These are phyloP conservation scores for Scopus umbretta DNA, from an alignment of 2,113 vertebrate species.

Conservation along the genomic window DNA sequence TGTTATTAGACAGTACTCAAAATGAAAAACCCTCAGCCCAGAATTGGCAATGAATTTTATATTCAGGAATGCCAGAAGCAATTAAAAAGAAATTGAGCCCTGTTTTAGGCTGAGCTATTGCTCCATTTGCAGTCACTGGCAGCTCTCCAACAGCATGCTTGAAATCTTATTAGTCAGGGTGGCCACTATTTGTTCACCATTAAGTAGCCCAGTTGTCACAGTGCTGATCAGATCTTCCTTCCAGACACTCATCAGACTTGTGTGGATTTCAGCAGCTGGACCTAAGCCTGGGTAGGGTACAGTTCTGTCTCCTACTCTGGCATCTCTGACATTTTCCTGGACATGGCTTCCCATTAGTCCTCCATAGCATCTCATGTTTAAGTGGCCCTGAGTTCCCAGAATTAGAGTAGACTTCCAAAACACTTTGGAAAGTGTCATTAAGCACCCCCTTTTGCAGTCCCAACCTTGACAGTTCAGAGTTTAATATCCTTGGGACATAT, in stretches of 20 bases:
- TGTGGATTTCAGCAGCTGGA: not conserved
- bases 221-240: not conserved
- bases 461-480: not conserved
- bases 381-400: not conserved
- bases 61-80: constrained; percentile 40
- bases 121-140: constrained; percentile 20
- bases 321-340: not conserved
- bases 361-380: not conserved
- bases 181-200: not conserved
- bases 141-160: not conserved
- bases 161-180: not conserved
- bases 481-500: not conserved
- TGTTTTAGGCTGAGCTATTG: not conserved
- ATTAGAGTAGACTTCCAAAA: not conserved
- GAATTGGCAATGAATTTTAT: constrained; percentile 27
- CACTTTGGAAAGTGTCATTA: not conserved
- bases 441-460: not conserved
- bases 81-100: constrained; percentile 38
- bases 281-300: not conserved
- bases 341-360: not conserved
- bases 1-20: constrained; percentile 41
- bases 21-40: constrained; percentile 31
- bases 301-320: not conserved
- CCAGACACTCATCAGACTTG: not conserved
- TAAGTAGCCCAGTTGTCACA: not conserved